Evolutionary conservation across 2,113 vertebrate species (phyloP).

Genomic region (Zapornia atra): DNA sequence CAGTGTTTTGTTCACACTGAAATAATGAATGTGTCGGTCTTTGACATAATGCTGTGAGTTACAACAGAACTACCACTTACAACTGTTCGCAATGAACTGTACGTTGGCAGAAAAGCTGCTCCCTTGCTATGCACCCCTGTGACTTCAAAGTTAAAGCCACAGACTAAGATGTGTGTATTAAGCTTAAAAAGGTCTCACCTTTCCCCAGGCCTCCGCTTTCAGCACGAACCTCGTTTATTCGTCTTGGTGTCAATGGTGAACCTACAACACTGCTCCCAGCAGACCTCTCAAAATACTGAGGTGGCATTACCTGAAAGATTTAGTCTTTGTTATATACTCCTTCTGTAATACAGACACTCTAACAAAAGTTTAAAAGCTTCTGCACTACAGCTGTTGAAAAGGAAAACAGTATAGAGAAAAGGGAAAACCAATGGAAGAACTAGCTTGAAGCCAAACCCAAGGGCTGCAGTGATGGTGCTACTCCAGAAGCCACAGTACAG

Average conservation of each 20-base stretch:
- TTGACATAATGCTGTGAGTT: background rate
- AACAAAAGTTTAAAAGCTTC: background rate
- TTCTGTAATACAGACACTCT: too few species aligned
- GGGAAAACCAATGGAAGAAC: background rate
- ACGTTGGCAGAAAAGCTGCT: fast-evolving
- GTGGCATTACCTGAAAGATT: conserved; percentile 88
- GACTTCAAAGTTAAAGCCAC: background rate
- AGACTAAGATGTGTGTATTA: background rate
- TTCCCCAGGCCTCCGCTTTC: conserved; percentile 72
- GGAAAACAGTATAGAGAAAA: background rate
- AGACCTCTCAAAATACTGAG: conserved; percentile 85
- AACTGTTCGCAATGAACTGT: background rate
- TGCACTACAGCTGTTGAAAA: background rate
- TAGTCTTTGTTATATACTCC: background rate
- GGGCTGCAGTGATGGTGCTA: background rate
- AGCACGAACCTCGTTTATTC: conserved; percentile 77
- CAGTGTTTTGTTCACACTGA: background rate
- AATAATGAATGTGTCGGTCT: fast-evolving
- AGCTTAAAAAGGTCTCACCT: conserved; percentile 65
- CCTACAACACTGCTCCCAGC: conserved; percentile 55
- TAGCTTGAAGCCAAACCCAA: background rate
- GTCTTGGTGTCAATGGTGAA: conserved; percentile 72
- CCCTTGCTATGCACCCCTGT: background rate
- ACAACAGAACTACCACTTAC: background rate
- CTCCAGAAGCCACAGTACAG: background rate